Percentiles rank a stretch among this genome's conserved stretches.
Conservation (phyloP, 2,888 invertebrate species). For the Nemoura dubitans region DNA sequence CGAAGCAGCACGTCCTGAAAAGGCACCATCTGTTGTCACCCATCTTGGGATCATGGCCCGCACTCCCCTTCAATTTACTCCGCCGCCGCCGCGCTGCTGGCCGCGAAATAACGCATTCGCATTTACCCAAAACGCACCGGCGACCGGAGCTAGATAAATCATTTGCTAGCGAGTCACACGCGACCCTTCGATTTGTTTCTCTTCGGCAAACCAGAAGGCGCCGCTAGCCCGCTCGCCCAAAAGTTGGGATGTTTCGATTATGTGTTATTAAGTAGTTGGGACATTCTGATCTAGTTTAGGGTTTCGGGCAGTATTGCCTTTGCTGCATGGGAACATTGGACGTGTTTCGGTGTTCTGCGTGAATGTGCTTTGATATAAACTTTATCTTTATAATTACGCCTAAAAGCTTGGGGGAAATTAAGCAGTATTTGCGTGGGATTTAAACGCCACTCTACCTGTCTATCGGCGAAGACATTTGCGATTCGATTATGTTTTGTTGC, state of each 20-base stretch:
- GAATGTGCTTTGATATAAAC: background rate
- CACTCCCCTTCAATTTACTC: background rate
- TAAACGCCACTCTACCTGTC: background rate
- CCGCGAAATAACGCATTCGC: conserved; percentile 17
- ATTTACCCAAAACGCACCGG: background rate
- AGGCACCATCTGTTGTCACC: conserved; percentile 13
- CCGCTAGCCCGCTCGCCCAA: background rate
- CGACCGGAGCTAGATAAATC: background rate
- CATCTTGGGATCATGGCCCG: conserved; percentile 13
- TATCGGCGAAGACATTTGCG: no score
- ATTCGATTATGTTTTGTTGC: no score
- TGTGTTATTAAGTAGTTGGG: conserved; percentile 27
- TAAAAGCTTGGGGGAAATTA: background rate
- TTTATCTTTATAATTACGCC: background rate
- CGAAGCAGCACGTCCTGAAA: conserved; percentile 5
- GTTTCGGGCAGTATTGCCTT: background rate
- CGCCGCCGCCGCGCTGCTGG: background rate
- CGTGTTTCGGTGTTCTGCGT: background rate
- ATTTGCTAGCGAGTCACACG: background rate
- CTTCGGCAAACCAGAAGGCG: conserved; percentile 20
- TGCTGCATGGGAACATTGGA: background rate
- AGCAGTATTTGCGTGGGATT: background rate
- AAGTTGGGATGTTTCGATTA: conserved; percentile 15
- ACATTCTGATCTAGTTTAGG: conserved; percentile 8
- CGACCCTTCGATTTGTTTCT: background rate